Base-by-base conservation (phyloP, 1,140 invertebrate species). In the Rhynchophorus ferrugineus region DNA sequence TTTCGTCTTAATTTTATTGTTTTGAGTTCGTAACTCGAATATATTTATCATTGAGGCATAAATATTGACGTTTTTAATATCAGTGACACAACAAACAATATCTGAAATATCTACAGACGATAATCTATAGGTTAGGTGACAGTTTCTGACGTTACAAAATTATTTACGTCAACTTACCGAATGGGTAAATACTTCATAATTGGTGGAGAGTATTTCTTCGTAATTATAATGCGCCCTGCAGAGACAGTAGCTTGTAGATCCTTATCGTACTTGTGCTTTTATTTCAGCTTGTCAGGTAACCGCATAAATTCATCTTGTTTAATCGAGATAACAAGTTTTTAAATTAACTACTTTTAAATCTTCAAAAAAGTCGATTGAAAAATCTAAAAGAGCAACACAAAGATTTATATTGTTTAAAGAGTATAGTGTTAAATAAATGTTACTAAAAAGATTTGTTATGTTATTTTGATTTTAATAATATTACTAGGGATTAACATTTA, bases 231-330 rank as follows among this genome's bases (percentile, higher is more conserved):
- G 49, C 34, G 13, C 21, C 49, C 49, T 37, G 49, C 29, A 44
- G 49, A 51, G 49, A 51, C 49, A 51, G 49, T 51, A 51, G 49
- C 49, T 51, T 51, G 42, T 51, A 44, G 49, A 44, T 51, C 3
- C 17, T n/a, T 51, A 51, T 51, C 48, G 38, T 13, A 16, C 22
- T 43, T 42, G 29, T 11, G 14, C 19, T 45, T 48, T 48, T 38
- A 48, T 35, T 50, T 43, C 14, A 36, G 17, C 29, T 38, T 51
- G 49, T 51, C 42, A 44, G 41, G 35, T 51, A 39, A 48, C 42
- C 42, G 24, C 42, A 44, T 44, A 33, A 51, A 39, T 24, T 20
- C 41, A 44, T 51, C 49, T 51, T 51, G n/a, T n/a, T 29, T 5
- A 5, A 11, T 29, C 11, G 24, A 29, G 24, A 29, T 29, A 29